A percentile compares a stretch with the other conserved stretches of the same genome.
phyloP scores from a whole-genome alignment of 2,797 vertebrate species.

The Microhierax caerulescens region DNA sequence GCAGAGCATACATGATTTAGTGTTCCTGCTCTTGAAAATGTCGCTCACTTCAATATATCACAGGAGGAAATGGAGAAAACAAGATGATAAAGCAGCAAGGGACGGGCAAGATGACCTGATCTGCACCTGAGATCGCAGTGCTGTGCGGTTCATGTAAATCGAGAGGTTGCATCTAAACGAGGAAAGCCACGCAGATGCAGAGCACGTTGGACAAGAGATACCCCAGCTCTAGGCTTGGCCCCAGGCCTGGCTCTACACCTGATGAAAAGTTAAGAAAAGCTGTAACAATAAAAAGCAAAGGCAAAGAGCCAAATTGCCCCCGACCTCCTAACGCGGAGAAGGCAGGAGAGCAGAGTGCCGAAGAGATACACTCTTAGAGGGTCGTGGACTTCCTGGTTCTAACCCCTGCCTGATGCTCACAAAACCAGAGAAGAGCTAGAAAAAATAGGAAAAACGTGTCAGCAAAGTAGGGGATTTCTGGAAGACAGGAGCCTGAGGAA shows the following conservation, averaged over 20 bases:
- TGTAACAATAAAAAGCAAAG: background rate
- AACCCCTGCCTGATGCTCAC: background rate
- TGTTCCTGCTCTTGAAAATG: background rate
- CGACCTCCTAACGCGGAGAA: background rate
- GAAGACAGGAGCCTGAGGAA: too few relatives aligned
- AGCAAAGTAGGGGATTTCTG: background rate
- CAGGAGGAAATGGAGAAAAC: background rate
- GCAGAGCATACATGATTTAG: background rate
- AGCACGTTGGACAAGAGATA: background rate
- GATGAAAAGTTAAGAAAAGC: background rate
- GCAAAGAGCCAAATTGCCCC: background rate
- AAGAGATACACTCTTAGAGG: background rate
- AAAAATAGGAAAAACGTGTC: fast-evolving
- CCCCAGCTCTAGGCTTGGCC: background rate
- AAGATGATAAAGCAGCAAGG: slow-evolving; percentile 8
- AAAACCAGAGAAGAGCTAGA: background rate
- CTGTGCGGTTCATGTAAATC: fast-evolving
- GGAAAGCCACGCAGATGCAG: background rate
- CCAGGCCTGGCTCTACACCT: background rate
- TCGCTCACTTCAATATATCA: background rate
- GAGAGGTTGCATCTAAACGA: background rate
- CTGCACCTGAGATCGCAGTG: background rate
- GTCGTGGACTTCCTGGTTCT: fast-evolving
- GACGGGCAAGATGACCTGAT: background rate
- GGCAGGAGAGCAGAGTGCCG: background rate